phyloP scores from a whole-genome alignment of 2,113 vertebrate genomes.

The Gambusia affinis region DNA sequence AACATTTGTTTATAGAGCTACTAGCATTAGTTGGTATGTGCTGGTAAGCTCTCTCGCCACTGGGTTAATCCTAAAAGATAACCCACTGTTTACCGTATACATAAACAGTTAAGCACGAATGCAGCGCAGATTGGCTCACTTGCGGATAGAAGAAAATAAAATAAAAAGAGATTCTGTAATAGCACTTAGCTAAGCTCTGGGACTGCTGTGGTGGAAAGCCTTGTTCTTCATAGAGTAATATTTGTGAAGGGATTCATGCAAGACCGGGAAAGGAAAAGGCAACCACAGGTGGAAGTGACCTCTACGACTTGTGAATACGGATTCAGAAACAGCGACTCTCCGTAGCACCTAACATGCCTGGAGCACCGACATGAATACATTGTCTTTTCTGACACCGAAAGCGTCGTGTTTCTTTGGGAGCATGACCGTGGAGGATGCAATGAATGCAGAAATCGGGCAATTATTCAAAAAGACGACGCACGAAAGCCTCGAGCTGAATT shows the following conservation, averaged over 20 bases:
- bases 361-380: conserved; percentile 37
- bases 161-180: too few relatives aligned
- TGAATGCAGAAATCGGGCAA: conserved; percentile 50
- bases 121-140: too few relatives aligned
- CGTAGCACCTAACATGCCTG: conserved; percentile 15
- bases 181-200: too few relatives aligned
- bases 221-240: not conserved
- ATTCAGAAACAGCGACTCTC: conserved; percentile 25
- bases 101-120: too few relatives aligned
- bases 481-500: conserved; percentile 9
- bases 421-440: conserved; percentile 15
- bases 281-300: conserved; percentile 20
- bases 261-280: conserved; percentile 27
- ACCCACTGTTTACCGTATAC: too few relatives aligned
- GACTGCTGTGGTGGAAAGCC: too few relatives aligned
- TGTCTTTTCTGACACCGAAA: conserved; percentile 24
- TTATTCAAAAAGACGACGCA: conserved; percentile 49
- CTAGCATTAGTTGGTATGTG: too few relatives aligned
- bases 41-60: too few relatives aligned
- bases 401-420: not conserved
- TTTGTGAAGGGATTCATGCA: conserved; percentile 36
- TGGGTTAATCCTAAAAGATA: too few relatives aligned
- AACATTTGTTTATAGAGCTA: too few relatives aligned
- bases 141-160: too few relatives aligned
- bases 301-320: conserved; percentile 18